A percentile compares a stretch with the other conserved stretches of the same genome.
phyloP scores from a whole-genome alignment of 2,888 invertebrate species.

The Eupelmus urozonus region DNA sequence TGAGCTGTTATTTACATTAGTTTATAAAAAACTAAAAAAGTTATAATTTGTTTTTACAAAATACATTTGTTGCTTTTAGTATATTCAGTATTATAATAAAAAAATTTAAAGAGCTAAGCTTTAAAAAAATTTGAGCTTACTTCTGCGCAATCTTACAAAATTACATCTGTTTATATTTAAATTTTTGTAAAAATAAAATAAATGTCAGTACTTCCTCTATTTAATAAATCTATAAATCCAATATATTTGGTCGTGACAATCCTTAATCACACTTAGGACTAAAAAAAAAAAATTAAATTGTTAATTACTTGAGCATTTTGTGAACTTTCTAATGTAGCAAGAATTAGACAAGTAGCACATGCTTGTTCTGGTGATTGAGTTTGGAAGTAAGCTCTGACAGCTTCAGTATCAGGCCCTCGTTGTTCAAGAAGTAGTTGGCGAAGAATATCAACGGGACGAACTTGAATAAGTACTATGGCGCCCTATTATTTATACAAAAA shows the following conservation, averaged over 20 bases:
- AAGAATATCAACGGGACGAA: slow-evolving; percentile 93
- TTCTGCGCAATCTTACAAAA: too few relatives aligned
- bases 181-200: background rate
- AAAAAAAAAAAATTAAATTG: slow-evolving; percentile 37
- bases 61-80: too few relatives aligned
- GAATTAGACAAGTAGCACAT: slow-evolving; percentile 90
- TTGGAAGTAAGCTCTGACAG: slow-evolving; percentile 91
- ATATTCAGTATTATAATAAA: too few relatives aligned
- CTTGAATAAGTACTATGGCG: slow-evolving; percentile 88
- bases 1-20: too few relatives aligned
- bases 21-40: too few relatives aligned
- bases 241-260: too few relatives aligned
- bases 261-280: slow-evolving; percentile 64
- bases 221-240: too few relatives aligned
- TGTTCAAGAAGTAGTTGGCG: slow-evolving; percentile 89
- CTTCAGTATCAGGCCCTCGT: slow-evolving; percentile 91
- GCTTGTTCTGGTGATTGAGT: slow-evolving; percentile 91
- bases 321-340: slow-evolving; percentile 86
- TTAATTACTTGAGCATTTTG: slow-evolving; percentile 82
- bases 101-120: too few relatives aligned
- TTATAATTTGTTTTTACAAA: too few relatives aligned
- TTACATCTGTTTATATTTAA: too few relatives aligned
- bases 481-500: too few relatives aligned
- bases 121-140: too few relatives aligned
- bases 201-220: background rate